Evolutionary conservation across 2,113 vertebrate genomes (phyloP).

Genomic region (Pangasianodon gigas): DNA sequence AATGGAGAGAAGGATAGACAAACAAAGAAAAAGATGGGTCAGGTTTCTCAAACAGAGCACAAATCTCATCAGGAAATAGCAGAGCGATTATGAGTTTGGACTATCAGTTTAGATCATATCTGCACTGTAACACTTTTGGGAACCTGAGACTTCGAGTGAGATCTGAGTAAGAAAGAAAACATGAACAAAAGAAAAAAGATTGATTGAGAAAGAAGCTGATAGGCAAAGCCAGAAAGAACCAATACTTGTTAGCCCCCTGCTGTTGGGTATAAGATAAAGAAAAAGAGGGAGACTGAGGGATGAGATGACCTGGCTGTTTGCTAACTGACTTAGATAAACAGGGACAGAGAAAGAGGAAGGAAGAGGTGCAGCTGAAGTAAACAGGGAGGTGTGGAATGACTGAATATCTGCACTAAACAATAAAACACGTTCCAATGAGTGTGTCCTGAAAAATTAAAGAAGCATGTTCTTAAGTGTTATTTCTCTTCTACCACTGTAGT

Average conservation of each 20-base stretch:
- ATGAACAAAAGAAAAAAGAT: not conserved
- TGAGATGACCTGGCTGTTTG: not conserved
- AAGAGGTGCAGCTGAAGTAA: not conserved
- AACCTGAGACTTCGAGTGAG: not conserved
- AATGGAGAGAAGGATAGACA: not conserved
- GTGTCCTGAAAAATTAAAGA: not conserved
- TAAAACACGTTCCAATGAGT: not conserved
- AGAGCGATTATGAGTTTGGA: not conserved
- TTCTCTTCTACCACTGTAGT: not conserved
- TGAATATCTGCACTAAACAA: not conserved
- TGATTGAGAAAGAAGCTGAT: not conserved
- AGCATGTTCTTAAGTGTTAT: not conserved
- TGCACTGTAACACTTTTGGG: not conserved
- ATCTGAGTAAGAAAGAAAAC: not conserved
- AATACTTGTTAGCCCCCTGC: not conserved
- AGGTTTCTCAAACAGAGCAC: conserved; percentile 6
- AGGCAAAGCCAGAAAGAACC: not conserved
- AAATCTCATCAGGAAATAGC: not conserved
- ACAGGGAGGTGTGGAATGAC: not conserved
- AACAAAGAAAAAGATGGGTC: not conserved
- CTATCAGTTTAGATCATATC: not conserved
- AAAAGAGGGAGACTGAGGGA: not conserved
- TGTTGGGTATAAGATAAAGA: conserved; percentile 2
- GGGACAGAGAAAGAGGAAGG: not conserved
- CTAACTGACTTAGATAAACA: not conserved